These are phyloP conservation scores for Anneissia japonica DNA, from an alignment of 35 echinoderm and acorn worm species.

Conservation along the genomic window DNA sequence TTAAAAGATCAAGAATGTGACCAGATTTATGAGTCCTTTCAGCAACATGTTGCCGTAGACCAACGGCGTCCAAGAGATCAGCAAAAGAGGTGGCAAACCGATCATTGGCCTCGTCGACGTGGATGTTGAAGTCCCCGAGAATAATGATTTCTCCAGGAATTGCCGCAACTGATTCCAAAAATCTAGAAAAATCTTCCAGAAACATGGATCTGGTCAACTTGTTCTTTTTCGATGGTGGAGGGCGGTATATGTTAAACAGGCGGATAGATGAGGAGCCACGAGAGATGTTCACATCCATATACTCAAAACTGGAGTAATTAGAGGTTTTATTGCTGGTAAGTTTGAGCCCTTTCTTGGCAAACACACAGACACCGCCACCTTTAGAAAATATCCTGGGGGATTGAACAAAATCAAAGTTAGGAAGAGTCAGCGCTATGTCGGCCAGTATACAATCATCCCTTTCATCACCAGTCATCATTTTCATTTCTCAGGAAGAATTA, in stretches of 20 bases:
- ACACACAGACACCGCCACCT: too few species aligned
- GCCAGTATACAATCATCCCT: too few species aligned
- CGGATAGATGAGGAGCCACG: conserved; percentile 17
- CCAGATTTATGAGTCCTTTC: not conserved
- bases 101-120: conserved; percentile 2
- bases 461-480: too few species aligned
- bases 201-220: conserved; percentile 6
- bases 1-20: conserved; percentile 2
- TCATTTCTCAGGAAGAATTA: too few species aligned
- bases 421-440: too few species aligned
- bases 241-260: conserved; percentile 28
- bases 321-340: too few species aligned
- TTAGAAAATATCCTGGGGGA: too few species aligned
- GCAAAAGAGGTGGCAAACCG: conserved; percentile 2
- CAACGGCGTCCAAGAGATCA: conserved; percentile 16
- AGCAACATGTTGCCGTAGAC: conserved; percentile 15
- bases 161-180: conserved; percentile 13
- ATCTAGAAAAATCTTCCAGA: conserved; percentile 19
- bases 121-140: conserved; percentile 17
- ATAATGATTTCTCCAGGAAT: not conserved
- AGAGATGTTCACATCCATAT: conserved; percentile 19
- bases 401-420: too few species aligned
- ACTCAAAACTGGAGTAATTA: too few species aligned
- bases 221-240: conserved; percentile 30
- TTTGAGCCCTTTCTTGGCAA: too few species aligned